Conservation (phyloP, 92 coral and sea anemone genomes). For the Paragorgia papillata region DNA sequence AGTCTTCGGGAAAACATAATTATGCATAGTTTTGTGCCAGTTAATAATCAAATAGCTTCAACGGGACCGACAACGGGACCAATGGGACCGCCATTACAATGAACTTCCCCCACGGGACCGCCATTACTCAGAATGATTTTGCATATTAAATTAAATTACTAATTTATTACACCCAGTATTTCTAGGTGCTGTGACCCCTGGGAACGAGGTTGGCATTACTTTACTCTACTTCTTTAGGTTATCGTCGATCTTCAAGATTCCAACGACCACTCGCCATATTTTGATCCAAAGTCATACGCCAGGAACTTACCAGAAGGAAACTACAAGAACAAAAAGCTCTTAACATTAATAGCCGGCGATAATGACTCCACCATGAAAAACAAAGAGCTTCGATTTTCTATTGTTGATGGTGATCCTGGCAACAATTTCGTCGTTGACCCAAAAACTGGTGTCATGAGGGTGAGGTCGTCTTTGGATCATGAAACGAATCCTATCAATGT, state of each 20-base stretch:
- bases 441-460: constrained; percentile 68
- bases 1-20: too few relatives aligned
- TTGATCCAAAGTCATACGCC: constrained; percentile 66
- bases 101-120: too few relatives aligned
- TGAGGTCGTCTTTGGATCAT: constrained; percentile 68
- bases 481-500: constrained; percentile 58
- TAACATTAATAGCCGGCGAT: neutral
- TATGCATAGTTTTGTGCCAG: too few relatives aligned
- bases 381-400: constrained; percentile 71
- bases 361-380: constrained; percentile 61
- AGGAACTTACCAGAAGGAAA: constrained; percentile 56
- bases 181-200: too few relatives aligned
- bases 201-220: too few relatives aligned
- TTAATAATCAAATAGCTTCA: too few relatives aligned
- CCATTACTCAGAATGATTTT: too few relatives aligned
- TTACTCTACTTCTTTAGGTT: too few relatives aligned
- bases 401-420: constrained; percentile 69
- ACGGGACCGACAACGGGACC: too few relatives aligned
- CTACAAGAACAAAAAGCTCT: neutral
- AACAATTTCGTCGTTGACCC: constrained; percentile 71
- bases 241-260: constrained; percentile 64
- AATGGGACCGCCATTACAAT: too few relatives aligned
- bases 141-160: too few relatives aligned
- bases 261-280: constrained; percentile 86
- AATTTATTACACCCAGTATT: too few relatives aligned